Base-by-base conservation (phyloP, 2,797 vertebrate genomes). In the Buceros bicornis region DNA sequence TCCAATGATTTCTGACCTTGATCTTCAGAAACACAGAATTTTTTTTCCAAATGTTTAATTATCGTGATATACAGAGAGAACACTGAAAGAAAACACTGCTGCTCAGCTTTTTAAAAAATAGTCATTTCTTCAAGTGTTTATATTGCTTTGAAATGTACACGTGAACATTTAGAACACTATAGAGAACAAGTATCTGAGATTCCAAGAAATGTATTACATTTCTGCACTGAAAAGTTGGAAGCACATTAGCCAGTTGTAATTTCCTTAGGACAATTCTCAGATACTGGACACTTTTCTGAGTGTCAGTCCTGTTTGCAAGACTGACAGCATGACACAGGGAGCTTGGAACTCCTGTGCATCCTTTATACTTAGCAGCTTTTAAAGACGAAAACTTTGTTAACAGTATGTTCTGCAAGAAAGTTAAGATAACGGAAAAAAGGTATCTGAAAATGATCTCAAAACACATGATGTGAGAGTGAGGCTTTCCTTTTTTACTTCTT, bases 11-110 rank as follows among this genome's bases (percentile, higher is more conserved):
- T 40, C 11, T 18, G 13, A 43, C 8, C 13, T 81, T 67, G 21
- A 18, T 51, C 5, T 74, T 67, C 56, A 82, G 60, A 82, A 56
- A 37, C 10, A 22, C 8, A 72, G 28, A 56, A 87, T 71, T 50
- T 25, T 54, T 51, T 83, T 71, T 33, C 33, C 22, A 86, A 81
- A 56, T 28, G 7, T n/a, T 62, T 28, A 86, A 57, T 31, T 71
- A n/a, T 25, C 10, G 18, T 50, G 24, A 7, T 57, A n/a, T 43
- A 45, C 8, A 56, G 16, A 82, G 6, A 14, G 8, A 17, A 54
- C 10, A 54, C 10, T 33, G 13, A 20, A 85, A 50, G 37, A 48
- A 69, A 29, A 1, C 2, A 0, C 2, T 2, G 2, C 20, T 61
- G 10, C 18, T 65, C 13, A 61, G 6, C 4, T 66, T 64, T 73